Percentiles rank a stretch among this genome's conserved stretches.
Conservation (phyloP, 2,113 vertebrate genomes). For the Triplophysa tibetana region DNA sequence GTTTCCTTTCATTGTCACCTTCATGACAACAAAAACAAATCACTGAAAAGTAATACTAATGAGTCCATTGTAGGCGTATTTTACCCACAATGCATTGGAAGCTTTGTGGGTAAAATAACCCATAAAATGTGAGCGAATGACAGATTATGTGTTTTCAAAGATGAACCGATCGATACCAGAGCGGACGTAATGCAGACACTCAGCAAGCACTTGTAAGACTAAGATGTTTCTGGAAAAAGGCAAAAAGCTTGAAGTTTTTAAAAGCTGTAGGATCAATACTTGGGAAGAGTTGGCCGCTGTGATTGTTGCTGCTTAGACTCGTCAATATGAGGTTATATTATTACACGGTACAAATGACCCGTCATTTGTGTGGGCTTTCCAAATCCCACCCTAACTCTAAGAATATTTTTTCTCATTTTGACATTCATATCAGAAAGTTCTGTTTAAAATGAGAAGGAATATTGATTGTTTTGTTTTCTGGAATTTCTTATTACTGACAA, state of each 20-base stretch:
- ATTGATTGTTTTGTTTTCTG: conserved; percentile 18
- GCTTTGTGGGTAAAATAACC: not conserved
- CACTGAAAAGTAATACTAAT: not conserved
- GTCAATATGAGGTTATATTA: conserved; percentile 41
- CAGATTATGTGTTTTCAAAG: conserved; percentile 3
- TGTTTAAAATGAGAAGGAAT: not conserved
- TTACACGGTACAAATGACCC: conserved; percentile 31
- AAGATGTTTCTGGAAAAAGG: conserved; percentile 35
- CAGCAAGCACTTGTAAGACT: conserved; percentile 25
- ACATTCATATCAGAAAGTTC: not conserved
- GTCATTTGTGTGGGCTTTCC: conserved; percentile 16
- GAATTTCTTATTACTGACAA: conserved; percentile 37
- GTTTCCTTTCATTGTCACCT: conserved; percentile 11
- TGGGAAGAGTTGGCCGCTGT: conserved; percentile 22
- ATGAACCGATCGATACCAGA: conserved; percentile 31
- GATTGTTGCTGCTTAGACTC: conserved; percentile 27
- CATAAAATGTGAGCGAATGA: not conserved
- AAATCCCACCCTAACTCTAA: conserved; percentile 7
- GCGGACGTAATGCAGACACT: conserved; percentile 25
- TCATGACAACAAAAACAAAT: not conserved
- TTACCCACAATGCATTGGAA: not conserved
- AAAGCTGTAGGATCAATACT: conserved; percentile 43
- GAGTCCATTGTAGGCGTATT: not conserved
- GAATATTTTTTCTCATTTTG: conserved; percentile 4
- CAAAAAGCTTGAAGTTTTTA: conserved; percentile 43